Evolutionary conservation across 2,888 invertebrate species (phyloP), one percentile per base, ranked within the genome.

Genomic region (Crioceris asparagi): DNA sequence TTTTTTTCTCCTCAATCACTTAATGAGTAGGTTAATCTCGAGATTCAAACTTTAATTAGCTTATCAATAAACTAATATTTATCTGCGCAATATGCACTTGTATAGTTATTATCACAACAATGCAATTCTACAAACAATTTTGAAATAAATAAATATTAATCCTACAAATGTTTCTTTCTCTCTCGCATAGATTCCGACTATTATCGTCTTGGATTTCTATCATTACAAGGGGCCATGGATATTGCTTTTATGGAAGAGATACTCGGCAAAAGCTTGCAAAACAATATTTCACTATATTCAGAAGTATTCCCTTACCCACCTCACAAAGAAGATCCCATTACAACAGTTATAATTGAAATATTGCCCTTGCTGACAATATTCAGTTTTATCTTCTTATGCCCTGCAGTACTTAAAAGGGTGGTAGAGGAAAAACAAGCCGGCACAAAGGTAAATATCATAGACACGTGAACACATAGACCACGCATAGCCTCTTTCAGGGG

Each of bases 361-460:
- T 46, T 69, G 40, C 67, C 69, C 1, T 44, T 63, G 17, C 49
- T 66, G 11, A 62, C 66, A 3, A 50, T 67, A 7, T 59, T 67
- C 46, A 63, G 65, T 45, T 74, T 67, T 43, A 42, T 71, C 26
- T 64, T 74, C 34, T 55, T 68, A 7, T 73, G 72, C 50, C 69
- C 74, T 8, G 66, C 67, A 14, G 66, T 71, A 32, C 49, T 74
- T 31, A 67, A 72, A 46, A 64, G 71, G 32, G 62, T 74, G 29
- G 72, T 75, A 2, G 72, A 74, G 53, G 77, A 77, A 53, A 75
- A 75, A 50, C 64, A 68, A 45, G 66, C 71, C 35, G 76, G 76
- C 27, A 67, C 72, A 19, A 74, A 72, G 61, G 74, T 72, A 57
- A 49, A n/a, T n/a, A n/a, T n/a, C n/a, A n/a, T n/a, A n/a, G n/a